Evolutionary conservation across 1,140 invertebrate species (phyloP).

Genomic region (Euglossa dilemma): DNA sequence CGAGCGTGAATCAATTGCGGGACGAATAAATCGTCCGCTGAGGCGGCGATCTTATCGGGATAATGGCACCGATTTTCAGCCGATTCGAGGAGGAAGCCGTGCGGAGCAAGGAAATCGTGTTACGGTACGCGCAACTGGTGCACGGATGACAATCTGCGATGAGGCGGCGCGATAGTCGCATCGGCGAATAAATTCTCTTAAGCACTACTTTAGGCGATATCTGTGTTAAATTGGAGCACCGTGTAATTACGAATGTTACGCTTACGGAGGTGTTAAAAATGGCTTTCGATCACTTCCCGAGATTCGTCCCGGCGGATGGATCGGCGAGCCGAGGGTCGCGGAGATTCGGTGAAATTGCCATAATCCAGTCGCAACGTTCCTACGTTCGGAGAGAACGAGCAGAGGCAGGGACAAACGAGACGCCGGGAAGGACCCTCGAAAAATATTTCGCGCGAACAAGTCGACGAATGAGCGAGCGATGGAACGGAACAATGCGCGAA

Average conservation of each 20-base stretch:
- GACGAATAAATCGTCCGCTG: constrained; percentile 18
- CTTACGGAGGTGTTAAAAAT: neutral
- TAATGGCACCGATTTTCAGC: constrained; percentile 30
- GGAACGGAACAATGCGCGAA: neutral
- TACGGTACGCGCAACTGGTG: constrained; percentile 1
- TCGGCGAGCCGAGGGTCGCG: neutral
- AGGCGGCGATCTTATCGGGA: constrained; percentile 24
- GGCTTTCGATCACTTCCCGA: neutral
- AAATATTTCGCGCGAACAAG: constrained; percentile 19
- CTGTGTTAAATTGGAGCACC: neutral
- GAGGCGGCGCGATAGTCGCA: neutral
- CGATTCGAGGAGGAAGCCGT: neutral
- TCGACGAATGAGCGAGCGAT: neutral
- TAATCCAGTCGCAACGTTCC: constrained; percentile 61
- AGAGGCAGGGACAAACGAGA: constrained; percentile 51
- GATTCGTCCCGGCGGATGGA: neutral
- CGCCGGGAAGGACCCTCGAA: constrained; percentile 20
- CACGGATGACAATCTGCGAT: constrained; percentile 19
- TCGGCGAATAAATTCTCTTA: constrained; percentile 3
- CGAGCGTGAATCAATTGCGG: constrained; percentile 4
- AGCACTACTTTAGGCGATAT: neutral
- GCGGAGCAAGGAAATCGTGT: neutral
- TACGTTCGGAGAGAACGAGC: constrained; percentile 64
- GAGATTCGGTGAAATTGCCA: neutral
- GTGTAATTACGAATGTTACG: neutral